Evolutionary conservation across 2,113 vertebrate genomes (phyloP).

Genomic region (Oreochromis niloticus): DNA sequence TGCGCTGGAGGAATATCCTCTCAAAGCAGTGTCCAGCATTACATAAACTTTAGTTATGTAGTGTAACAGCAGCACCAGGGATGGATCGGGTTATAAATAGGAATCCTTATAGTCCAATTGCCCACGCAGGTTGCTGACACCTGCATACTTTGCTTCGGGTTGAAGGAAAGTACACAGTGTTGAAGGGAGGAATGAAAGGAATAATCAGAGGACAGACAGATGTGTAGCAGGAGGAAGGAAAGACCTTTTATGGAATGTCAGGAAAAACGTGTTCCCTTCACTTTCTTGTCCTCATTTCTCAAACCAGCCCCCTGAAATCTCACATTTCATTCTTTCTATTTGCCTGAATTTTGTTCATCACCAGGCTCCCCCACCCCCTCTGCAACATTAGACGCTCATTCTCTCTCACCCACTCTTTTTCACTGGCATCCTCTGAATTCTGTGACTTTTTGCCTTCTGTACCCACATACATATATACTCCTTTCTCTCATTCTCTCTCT

Average conservation of each 20-base stretch:
- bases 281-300: constrained; percentile 42
- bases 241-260: constrained; percentile 37
- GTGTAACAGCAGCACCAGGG: constrained; percentile 20
- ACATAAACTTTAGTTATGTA: constrained; percentile 26
- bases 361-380: not conserved
- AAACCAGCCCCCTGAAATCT: constrained; percentile 23
- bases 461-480: constrained; percentile 41
- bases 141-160: constrained; percentile 30
- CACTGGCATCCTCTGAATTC: constrained; percentile 54
- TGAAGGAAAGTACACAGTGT: not conserved
- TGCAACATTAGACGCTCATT: not conserved
- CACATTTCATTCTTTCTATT: constrained; percentile 28
- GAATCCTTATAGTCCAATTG: constrained; percentile 20
- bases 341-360: not conserved
- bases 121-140: constrained; percentile 61
- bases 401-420: constrained; percentile 31
- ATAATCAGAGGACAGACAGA: not conserved
- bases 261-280: not conserved
- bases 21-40: constrained; percentile 20
- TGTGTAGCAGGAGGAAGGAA: constrained; percentile 23
- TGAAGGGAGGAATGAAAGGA: not conserved
- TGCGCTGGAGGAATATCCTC: constrained; percentile 1
- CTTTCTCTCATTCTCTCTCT: not conserved
- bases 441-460: constrained; percentile 41
- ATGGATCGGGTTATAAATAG: constrained; percentile 58